phyloP scores from a whole-genome alignment of 2,113 vertebrate genomes.

The Tamias sibiricus region DNA sequence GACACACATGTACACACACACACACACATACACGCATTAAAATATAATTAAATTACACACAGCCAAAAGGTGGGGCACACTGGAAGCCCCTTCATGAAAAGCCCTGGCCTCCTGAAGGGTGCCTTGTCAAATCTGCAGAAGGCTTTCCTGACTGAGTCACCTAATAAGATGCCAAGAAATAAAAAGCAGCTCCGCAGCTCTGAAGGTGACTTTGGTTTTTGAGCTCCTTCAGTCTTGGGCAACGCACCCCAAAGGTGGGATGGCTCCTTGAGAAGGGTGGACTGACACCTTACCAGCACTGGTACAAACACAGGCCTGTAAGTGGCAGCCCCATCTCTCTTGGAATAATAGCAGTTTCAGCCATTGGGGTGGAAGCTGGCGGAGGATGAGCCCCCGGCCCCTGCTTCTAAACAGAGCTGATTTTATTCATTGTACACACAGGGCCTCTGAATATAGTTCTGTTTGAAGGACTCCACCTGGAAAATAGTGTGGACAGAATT shows the following conservation, averaged over 20 bases:
- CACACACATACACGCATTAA: not conserved
- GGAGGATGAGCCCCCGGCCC: not conserved
- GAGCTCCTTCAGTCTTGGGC: not conserved
- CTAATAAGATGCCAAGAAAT: not conserved
- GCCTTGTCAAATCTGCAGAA: not conserved
- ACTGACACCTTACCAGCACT: not conserved
- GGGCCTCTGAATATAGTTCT: not conserved
- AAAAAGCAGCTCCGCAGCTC: not conserved
- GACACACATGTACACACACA: not conserved
- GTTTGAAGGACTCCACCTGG: conserved; percentile 17
- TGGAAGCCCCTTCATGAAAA: not conserved
- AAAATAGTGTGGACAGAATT: not conserved
- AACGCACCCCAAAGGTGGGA: not conserved
- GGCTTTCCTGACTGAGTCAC: not conserved
- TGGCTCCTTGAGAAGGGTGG: not conserved
- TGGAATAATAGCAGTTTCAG: not conserved
- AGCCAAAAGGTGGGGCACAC: not conserved
- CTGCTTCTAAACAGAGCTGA: not conserved
- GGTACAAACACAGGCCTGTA: not conserved
- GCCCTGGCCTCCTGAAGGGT: not conserved
- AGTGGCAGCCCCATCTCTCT: not conserved
- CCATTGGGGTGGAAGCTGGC: not conserved
- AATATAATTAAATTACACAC: not conserved
- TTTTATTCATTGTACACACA: not conserved
- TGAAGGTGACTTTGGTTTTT: not conserved